phyloP scores from a whole-genome alignment of 2,888 invertebrate species.

The Perdita meconis region DNA sequence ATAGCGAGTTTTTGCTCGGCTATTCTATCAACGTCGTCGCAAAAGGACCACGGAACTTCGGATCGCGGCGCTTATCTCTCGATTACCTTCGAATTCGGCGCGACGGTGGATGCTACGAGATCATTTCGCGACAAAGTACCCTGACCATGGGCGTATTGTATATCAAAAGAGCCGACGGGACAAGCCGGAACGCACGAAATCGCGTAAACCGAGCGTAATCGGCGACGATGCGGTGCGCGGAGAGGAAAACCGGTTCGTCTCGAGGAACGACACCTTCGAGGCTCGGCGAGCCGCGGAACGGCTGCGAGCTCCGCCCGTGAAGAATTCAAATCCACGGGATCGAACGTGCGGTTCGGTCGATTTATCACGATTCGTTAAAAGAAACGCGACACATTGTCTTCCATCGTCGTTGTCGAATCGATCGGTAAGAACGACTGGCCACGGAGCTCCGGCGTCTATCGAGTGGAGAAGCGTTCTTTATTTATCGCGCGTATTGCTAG shows the following conservation, averaged over 20 bases:
- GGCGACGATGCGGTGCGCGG: conserved; percentile 36
- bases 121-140: conserved; percentile 56
- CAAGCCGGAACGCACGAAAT: conserved; percentile 67
- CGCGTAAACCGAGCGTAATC: conserved; percentile 60
- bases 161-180: conserved; percentile 65
- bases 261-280: conserved; percentile 8
- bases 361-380: conserved; percentile 2
- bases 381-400: not conserved
- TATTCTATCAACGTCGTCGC: conserved; percentile 28
- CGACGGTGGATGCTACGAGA: conserved; percentile 51
- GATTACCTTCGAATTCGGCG: conserved; percentile 55
- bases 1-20: conserved; percentile 20
- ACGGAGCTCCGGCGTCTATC: conserved; percentile 41
- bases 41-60: conserved; percentile 20
- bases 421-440: not conserved
- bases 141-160: conserved; percentile 33
- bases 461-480: conserved; percentile 66
- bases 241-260: conserved; percentile 51
- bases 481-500: conserved; percentile 78
- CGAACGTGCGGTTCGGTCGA: not conserved
- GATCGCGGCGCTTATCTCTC: conserved; percentile 44
- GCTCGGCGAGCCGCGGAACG: not conserved
- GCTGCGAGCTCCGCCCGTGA: not conserved
- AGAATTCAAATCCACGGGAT: not conserved
- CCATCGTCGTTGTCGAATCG: not conserved